A percentile compares a stretch with the other conserved stretches of the same genome.
These are phyloP conservation scores for Terrapene triunguis DNA, from an alignment of 2,113 vertebrate species.

Conservation along the genomic window DNA sequence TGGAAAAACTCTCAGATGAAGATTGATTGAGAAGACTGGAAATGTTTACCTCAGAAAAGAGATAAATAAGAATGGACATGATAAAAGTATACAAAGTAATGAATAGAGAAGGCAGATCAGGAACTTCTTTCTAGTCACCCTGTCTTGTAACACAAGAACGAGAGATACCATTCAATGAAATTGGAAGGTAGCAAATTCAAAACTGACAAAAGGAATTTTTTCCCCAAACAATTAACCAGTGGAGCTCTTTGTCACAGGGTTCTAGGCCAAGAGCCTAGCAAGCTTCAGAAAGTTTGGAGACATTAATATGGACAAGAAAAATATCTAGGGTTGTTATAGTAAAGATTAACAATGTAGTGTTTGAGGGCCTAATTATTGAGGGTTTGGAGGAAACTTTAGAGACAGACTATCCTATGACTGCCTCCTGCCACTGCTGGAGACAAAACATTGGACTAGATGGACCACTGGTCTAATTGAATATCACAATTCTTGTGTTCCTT, in stretches of 20 bases:
- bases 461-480: background rate
- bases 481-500: background rate
- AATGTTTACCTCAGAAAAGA: background rate
- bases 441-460: background rate
- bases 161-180: background rate
- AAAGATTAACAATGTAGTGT: background rate
- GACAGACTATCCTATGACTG: background rate
- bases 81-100: background rate
- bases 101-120: background rate
- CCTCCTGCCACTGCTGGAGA: background rate
- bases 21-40: background rate
- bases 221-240: background rate
- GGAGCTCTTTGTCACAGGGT: background rate
- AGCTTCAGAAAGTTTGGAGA: background rate
- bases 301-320: background rate
- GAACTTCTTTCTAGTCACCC: background rate
- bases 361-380: background rate
- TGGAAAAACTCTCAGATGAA: background rate
- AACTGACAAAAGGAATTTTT: background rate
- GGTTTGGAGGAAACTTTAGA: background rate
- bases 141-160: background rate
- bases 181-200: background rate
- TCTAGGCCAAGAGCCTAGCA: background rate
- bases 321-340: background rate
- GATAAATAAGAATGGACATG: background rate